Conservation (phyloP, 2,113 vertebrate species). For the Triplophysa tibetana region DNA sequence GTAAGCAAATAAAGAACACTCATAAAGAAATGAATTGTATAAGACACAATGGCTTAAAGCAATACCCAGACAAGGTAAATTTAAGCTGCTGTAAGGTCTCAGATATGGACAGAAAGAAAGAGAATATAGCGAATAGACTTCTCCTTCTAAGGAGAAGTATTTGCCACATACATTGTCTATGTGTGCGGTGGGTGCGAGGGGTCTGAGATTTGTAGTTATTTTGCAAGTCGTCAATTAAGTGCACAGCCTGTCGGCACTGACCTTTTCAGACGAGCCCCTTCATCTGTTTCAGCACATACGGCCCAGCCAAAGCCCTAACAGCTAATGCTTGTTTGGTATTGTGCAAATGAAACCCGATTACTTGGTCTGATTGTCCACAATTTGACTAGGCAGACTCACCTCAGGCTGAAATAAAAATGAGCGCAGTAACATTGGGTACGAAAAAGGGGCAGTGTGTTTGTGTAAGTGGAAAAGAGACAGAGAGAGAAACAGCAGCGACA, state of each 20-base stretch:
- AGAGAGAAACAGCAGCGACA: constrained; percentile 63
- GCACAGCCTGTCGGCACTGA: constrained; percentile 62
- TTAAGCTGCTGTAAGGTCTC: constrained; percentile 14
- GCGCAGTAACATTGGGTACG: constrained; percentile 87
- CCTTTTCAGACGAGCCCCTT: constrained; percentile 67
- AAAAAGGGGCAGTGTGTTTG: constrained; percentile 44
- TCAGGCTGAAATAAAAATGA: constrained; percentile 84
- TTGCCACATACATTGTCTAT: not conserved
- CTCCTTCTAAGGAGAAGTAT: not conserved
- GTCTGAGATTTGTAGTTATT: constrained; percentile 44
- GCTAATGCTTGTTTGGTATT: constrained; percentile 77
- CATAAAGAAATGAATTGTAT: not conserved
- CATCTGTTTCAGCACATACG: constrained; percentile 75
- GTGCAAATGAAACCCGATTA: constrained; percentile 93
- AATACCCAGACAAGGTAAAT: not conserved
- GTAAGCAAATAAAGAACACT: not conserved
- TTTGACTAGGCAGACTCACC: constrained; percentile 90
- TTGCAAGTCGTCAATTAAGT: constrained; percentile 61
- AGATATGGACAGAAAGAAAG: not conserved
- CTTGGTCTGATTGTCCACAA: constrained; percentile 86
- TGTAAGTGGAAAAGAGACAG: constrained; percentile 44
- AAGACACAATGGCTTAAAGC: constrained; percentile 10
- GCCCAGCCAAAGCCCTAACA: constrained; percentile 81
- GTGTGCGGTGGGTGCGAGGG: not conserved
- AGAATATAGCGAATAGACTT: not conserved